Conservation (phyloP, 2,113 vertebrate genomes). For the Laticauda colubrina region DNA sequence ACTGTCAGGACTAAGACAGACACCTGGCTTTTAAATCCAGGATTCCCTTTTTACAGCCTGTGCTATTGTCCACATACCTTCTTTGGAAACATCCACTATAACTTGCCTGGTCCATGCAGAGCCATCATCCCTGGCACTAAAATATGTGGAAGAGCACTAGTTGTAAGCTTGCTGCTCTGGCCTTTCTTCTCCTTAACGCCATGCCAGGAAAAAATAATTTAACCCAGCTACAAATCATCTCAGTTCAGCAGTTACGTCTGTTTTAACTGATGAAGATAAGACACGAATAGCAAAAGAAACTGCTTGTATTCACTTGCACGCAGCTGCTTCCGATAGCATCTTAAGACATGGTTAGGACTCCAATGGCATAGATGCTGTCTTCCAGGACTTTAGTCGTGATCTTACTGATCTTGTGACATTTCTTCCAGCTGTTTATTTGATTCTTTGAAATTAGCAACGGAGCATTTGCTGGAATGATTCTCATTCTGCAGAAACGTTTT, state of each 20-base stretch:
- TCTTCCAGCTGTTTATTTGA: background rate
- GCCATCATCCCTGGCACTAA: background rate
- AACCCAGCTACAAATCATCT: too few relatives aligned
- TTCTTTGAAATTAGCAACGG: background rate
- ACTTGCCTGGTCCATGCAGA: background rate
- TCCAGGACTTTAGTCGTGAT: background rate
- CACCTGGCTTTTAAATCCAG: background rate
- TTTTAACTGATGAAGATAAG: too few relatives aligned
- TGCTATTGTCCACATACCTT: background rate
- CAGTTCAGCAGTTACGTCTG: background rate
- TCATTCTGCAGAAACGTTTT: background rate
- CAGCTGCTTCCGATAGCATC: background rate
- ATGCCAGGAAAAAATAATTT: too few relatives aligned
- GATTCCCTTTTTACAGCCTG: background rate
- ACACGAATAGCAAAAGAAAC: background rate
- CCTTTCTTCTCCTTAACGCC: background rate
- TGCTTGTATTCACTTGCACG: background rate
- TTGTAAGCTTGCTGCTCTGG: too few relatives aligned
- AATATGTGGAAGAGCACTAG: background rate
- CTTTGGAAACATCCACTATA: background rate
- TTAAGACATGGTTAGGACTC: background rate
- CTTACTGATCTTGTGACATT: background rate
- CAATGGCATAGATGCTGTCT: background rate
- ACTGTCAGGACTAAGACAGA: background rate
- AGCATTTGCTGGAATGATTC: fast-evolving